phyloP scores from a whole-genome alignment of 2,888 invertebrate genomes.

The Galerucella pusilla region DNA sequence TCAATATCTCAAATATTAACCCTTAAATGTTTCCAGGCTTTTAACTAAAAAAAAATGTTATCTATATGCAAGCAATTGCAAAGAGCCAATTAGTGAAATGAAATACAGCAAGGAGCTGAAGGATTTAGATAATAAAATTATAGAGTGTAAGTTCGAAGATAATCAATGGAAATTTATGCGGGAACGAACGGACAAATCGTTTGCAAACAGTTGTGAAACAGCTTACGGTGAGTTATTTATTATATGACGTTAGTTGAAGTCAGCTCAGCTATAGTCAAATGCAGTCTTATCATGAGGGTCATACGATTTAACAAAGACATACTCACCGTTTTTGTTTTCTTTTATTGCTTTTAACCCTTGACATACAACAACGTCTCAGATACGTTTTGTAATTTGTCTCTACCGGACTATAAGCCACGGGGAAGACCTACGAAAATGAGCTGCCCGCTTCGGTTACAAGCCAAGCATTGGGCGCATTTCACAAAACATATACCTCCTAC shows the following conservation, averaged over 20 bases:
- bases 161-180: constrained; percentile 93
- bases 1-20: neutral
- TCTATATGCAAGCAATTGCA: constrained; percentile 81
- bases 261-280: too few relatives aligned
- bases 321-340: too few relatives aligned
- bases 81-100: constrained; percentile 77
- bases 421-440: too few relatives aligned
- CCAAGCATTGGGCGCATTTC: too few relatives aligned
- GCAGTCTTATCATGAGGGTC: too few relatives aligned
- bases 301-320: too few relatives aligned
- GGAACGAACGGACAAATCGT: constrained; percentile 95
- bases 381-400: too few relatives aligned
- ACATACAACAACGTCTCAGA: too few relatives aligned
- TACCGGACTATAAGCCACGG: too few relatives aligned
- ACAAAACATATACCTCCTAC: too few relatives aligned
- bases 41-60: constrained; percentile 69
- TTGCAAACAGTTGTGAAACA: constrained; percentile 90
- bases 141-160: constrained; percentile 91
- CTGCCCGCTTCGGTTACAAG: too few relatives aligned
- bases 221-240: constrained; percentile 73
- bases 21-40: constrained; percentile 41
- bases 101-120: constrained; percentile 82
- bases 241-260: neutral
- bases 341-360: too few relatives aligned
- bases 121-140: constrained; percentile 89